phyloP scores from a whole-genome alignment of 2,888 invertebrate species.

The Polydrusus tereticollis region DNA sequence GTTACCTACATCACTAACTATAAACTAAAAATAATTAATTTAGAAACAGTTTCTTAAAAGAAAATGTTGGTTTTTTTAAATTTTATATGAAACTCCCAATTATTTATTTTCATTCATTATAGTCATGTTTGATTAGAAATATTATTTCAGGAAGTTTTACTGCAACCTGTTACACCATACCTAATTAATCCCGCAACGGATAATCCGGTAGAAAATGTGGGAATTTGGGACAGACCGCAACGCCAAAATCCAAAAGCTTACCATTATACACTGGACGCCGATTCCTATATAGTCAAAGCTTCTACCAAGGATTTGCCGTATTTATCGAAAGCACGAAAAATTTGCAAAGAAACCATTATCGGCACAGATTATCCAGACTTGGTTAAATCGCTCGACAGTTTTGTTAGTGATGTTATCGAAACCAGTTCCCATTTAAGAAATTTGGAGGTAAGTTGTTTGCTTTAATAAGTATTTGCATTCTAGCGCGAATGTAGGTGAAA shows the following conservation, averaged over 20 bases:
- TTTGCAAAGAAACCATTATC: conserved; percentile 76
- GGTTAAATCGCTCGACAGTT: conserved; percentile 75
- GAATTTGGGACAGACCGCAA: conserved; percentile 75
- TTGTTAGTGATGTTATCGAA: conserved; percentile 77
- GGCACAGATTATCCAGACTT: conserved; percentile 72
- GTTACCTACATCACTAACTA: too few relatives aligned
- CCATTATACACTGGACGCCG: conserved; percentile 67
- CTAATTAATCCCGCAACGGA: conserved; percentile 65
- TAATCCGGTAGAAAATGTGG: conserved; percentile 68
- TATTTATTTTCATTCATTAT: too few relatives aligned
- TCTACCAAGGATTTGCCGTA: conserved; percentile 52
- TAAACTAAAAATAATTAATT: too few relatives aligned
- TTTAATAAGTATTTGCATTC: not conserved
- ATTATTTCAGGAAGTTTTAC: conserved; percentile 69
- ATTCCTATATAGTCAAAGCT: conserved; percentile 58
- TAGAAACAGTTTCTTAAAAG: too few relatives aligned
- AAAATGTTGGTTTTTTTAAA: too few relatives aligned
- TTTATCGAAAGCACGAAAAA: conserved; percentile 73
- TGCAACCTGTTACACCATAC: conserved; percentile 69
- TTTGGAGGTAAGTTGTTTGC: conserved; percentile 69
- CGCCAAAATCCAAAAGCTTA: conserved; percentile 67
- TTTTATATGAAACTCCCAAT: too few relatives aligned
- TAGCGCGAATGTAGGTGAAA: too few relatives aligned
- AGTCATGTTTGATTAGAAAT: too few relatives aligned
- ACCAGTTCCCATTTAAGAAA: conserved; percentile 77